These are phyloP conservation scores for Porites evermanni DNA, from an alignment of 92 coral and sea anemone species.

Conservation along the genomic window DNA sequence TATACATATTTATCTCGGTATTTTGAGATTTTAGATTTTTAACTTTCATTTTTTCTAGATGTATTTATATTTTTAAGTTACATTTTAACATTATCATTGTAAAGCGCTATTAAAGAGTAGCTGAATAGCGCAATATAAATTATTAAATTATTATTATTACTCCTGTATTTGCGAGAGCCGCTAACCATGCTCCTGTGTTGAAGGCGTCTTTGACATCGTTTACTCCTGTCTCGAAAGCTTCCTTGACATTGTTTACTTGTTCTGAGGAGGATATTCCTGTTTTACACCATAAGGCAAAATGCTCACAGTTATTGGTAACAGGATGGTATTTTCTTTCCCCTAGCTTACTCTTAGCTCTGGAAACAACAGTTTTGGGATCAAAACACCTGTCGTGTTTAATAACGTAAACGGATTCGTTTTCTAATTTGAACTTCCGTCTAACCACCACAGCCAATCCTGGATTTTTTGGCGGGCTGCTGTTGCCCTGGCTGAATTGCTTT, in stretches of 20 bases:
- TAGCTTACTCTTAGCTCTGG: slow-evolving; percentile 29
- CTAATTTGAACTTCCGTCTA: not conserved
- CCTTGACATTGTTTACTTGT: not conserved
- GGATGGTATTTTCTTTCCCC: slow-evolving; percentile 18
- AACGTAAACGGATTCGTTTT: not conserved
- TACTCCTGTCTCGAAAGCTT: too few relatives aligned
- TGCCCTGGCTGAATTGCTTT: not conserved
- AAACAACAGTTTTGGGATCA: not conserved
- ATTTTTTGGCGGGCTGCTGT: not conserved
- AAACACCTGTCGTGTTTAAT: not conserved
- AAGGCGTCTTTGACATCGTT: not conserved
- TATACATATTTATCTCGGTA: too few relatives aligned
- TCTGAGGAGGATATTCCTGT: slow-evolving; percentile 23
- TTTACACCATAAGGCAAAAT: slow-evolving; percentile 54
- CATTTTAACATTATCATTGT: too few relatives aligned
- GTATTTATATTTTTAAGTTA: too few relatives aligned
- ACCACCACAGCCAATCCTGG: not conserved
- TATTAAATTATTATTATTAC: too few relatives aligned
- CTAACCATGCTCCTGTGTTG: not conserved
- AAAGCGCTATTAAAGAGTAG: too few relatives aligned
- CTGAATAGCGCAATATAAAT: too few relatives aligned
- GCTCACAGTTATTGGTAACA: slow-evolving; percentile 33
- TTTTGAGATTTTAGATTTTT: too few relatives aligned
- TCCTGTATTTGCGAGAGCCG: not conserved
- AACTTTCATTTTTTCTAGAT: too few relatives aligned